Evolutionary conservation across 2,797 vertebrate genomes (phyloP).

Genomic region (Pseudomugil gertrudae): DNA sequence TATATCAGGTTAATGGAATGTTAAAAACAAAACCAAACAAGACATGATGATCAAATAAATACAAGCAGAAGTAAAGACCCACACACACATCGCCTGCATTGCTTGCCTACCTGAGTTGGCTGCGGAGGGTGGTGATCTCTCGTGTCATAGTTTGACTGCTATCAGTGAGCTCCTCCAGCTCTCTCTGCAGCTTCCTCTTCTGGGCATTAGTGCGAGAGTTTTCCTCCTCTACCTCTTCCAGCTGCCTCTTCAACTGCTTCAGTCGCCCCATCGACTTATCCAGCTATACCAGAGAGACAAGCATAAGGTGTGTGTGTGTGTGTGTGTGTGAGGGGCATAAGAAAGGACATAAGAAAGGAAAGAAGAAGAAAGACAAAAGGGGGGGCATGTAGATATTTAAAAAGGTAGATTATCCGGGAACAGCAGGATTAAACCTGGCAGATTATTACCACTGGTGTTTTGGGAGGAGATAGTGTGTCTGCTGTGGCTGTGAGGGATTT

Average conservation of each 20-base stretch:
- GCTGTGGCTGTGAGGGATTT: constrained; percentile 48
- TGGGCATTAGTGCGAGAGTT: constrained; percentile 90
- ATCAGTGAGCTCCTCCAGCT: constrained; percentile 89
- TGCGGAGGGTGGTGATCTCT: constrained; percentile 88
- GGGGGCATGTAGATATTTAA: constrained; percentile 17
- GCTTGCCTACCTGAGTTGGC: constrained; percentile 85
- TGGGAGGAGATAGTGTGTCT: constrained; percentile 46
- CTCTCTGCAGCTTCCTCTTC: constrained; percentile 89
- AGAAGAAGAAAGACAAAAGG: too few species aligned
- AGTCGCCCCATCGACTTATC: constrained; percentile 90
- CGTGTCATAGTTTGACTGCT: constrained; percentile 88
- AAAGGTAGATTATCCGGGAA: constrained; percentile 58
- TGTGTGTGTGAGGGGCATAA: background rate
- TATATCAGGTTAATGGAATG: constrained; percentile 56
- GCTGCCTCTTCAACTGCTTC: constrained; percentile 92
- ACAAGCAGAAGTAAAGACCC: background rate
- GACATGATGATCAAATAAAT: constrained; percentile 37
- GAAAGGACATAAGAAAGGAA: constrained; percentile 8
- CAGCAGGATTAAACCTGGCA: constrained; percentile 59
- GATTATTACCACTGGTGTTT: constrained; percentile 66
- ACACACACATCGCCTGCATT: background rate
- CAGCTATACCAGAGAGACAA: constrained; percentile 73
- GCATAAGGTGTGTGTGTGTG: too few species aligned
- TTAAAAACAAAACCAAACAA: constrained; percentile 48
- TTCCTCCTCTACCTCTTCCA: constrained; percentile 94